Evolutionary conservation across 2,888 invertebrate species (phyloP).

Genomic region (Sarcophaga rosellei): DNA sequence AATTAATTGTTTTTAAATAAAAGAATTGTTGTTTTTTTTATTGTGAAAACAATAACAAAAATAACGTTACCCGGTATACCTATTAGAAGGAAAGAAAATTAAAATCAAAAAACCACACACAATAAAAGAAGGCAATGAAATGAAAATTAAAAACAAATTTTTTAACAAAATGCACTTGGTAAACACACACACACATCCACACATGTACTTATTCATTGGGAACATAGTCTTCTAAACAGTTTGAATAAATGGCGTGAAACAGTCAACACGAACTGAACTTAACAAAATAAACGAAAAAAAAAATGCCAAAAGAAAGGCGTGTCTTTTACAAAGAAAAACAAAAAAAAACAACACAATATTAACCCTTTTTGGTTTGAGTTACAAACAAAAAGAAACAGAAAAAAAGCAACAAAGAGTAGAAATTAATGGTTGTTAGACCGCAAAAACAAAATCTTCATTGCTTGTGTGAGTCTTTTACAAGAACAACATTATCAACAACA

Average conservation of each 20-base stretch:
- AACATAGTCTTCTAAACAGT: not conserved
- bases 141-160: slow-evolving; percentile 18
- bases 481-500: slow-evolving; percentile 40
- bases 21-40: too few relatives aligned
- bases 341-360: slow-evolving; percentile 19
- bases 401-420: slow-evolving; percentile 44
- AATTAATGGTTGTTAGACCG: slow-evolving; percentile 65
- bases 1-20: not conserved
- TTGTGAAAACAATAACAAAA: slow-evolving; percentile 15
- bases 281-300: slow-evolving; percentile 20
- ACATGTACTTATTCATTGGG: not conserved
- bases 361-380: slow-evolving; percentile 42
- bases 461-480: not conserved
- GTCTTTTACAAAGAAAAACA: slow-evolving; percentile 31
- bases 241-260: slow-evolving; percentile 42
- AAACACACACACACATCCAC: slow-evolving; percentile 27
- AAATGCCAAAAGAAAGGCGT: slow-evolving; percentile 40
- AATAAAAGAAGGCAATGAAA: not conserved
- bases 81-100: not conserved
- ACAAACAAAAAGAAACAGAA: slow-evolving; percentile 5
- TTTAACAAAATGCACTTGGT: slow-evolving; percentile 50
- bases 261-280: not conserved
- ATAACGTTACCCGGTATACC: not conserved
- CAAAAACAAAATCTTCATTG: slow-evolving; percentile 56
- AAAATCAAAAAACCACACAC: slow-evolving; percentile 7